Base-by-base conservation (phyloP, 2,888 invertebrate species). In the Quadroppia sp. region DNA sequence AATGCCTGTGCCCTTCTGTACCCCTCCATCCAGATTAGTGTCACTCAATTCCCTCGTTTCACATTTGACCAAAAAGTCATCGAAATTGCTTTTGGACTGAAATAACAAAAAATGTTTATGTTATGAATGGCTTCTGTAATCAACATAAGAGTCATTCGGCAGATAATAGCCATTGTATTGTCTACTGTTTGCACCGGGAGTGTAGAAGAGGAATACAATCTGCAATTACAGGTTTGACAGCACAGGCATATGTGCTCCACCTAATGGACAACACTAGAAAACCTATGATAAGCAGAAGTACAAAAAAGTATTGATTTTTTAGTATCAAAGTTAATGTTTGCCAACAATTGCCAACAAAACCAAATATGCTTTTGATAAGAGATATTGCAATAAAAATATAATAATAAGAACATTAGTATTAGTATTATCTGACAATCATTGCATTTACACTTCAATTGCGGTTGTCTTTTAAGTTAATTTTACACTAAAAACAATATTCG, bases 371-470 rank as follows among this genome's bases (percentile, higher is more conserved):
- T 61, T 61, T 30, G 61, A 28, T 32, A 32, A 61, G 32, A 15
- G 17, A 3, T 13, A 32, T 30, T 13, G 45, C 17, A 48, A 11
- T 48, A 11, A 6, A 11, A 48, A 48, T 48, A 11, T 48, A 48
- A 48, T 48, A 48, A 48, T 48, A 48, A 48, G 15, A 13, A 17
- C 45, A 48, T 48, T 48, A 48, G 45, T 13, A 23, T 56, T 56
- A 56, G n/a, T 32, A 61, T 61, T 61, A 61, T 61, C 61, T 28
- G 17, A 7, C 1, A 61, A 30, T 61, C 32, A 32, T 61, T 61
- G 61, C 61, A 53, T 61, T 61, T 61, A 32, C 61, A 61, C 61
- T 61, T 61, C 61, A 61, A 61, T n/a, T 25, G 30, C 61, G 32
- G 32, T 61, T 61, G 32, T 17, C 61, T 61, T 61, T 32, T n/a